These are phyloP conservation scores for Pristis pectinata DNA, from an alignment of 2,797 vertebrate genomes.

Conservation along the genomic window DNA sequence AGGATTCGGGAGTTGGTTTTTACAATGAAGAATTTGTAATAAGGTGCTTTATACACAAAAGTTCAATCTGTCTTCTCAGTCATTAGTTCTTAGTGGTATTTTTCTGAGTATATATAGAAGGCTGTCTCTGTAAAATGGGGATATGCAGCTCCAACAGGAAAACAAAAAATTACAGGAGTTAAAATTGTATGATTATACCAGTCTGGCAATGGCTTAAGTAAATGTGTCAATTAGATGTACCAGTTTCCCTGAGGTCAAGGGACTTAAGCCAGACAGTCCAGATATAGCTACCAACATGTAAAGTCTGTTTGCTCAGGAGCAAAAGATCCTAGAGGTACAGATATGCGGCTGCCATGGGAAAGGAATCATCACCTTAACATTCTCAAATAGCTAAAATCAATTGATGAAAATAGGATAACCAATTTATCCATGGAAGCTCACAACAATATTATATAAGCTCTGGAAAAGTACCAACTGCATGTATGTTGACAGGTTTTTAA, in stretches of 20 bases:
- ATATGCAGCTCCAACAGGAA: background rate
- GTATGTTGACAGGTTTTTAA: background rate
- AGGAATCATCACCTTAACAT: background rate
- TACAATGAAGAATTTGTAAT: background rate
- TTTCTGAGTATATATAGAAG: background rate
- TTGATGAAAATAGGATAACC: background rate
- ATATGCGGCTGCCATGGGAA: no score
- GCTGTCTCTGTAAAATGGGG: background rate
- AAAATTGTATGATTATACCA: background rate
- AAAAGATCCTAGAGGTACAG: no score
- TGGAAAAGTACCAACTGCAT: background rate
- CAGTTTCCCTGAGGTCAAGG: background rate
- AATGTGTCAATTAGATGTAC: background rate
- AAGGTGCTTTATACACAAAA: background rate
- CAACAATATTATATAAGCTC: background rate
- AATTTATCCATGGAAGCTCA: background rate
- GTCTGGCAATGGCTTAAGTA: background rate
- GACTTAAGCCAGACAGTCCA: background rate
- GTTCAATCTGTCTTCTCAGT: no score
- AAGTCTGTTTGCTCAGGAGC: background rate
- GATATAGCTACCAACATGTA: background rate
- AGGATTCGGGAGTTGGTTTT: background rate
- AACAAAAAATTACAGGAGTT: background rate
- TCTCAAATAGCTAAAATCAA: background rate
- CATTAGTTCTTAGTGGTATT: background rate